Conservation (phyloP, 2,113 vertebrate genomes). For the Rhinichthys klamathensis region DNA sequence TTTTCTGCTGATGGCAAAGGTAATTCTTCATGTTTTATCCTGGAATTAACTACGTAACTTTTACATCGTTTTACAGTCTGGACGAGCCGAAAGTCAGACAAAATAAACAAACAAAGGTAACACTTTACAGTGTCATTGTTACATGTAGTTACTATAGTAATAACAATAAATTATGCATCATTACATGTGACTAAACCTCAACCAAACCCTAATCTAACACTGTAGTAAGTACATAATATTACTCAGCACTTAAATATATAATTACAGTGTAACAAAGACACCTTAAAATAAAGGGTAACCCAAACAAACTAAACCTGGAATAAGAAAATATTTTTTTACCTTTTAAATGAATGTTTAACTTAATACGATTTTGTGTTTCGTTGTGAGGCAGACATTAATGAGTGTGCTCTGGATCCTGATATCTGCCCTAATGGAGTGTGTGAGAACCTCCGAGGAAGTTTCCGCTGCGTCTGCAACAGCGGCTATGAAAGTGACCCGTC, state of each 20-base stretch:
- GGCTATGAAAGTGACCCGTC: constrained; percentile 76
- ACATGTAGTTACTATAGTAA: no score
- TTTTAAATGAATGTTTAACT: background rate
- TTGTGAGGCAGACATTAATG: constrained; percentile 77
- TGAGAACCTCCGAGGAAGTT: constrained; percentile 78
- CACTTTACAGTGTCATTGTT: no score
- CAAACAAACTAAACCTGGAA: no score
- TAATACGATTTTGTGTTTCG: background rate
- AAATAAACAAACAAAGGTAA: no score
- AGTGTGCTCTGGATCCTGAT: constrained; percentile 80
- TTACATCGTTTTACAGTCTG: background rate
- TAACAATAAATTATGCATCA: no score
- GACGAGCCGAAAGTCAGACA: background rate
- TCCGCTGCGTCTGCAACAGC: constrained; percentile 78
- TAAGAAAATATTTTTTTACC: no score
- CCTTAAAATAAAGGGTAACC: no score
- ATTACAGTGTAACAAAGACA: no score
- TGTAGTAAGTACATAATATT: no score
- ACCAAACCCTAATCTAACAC: no score
- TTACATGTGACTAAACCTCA: no score
- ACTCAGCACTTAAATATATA: no score
- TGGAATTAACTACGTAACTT: background rate
- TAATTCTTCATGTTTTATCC: constrained; percentile 57
- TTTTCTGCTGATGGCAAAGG: constrained; percentile 82
- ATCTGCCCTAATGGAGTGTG: constrained; percentile 80